A percentile compares a stretch with the other conserved stretches of the same genome.
These are phyloP conservation scores for Tenrec ecaudatus DNA, from an alignment of 2,113 vertebrate species.

Conservation along the genomic window DNA sequence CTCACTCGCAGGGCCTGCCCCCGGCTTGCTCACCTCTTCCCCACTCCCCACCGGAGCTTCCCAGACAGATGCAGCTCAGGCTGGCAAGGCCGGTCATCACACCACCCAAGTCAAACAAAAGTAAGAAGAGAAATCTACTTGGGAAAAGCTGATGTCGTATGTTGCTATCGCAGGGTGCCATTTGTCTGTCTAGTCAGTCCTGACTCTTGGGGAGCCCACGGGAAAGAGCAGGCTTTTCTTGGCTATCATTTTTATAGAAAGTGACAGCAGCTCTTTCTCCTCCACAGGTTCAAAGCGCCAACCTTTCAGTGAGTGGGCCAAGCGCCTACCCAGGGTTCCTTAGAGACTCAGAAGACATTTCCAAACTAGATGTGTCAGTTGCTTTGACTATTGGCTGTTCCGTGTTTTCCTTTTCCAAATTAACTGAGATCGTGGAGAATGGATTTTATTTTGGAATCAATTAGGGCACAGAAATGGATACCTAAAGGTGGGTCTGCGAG, in stretches of 20 bases:
- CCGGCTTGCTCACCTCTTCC: neutral
- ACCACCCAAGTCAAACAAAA: constrained; percentile 45
- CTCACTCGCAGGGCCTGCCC: neutral
- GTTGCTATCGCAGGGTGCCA: neutral
- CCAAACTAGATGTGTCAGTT: constrained; percentile 43
- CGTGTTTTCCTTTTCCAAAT: constrained; percentile 61
- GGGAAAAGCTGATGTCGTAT: neutral
- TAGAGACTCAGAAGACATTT: neutral
- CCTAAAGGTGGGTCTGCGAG: constrained; percentile 47
- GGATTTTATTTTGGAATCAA: constrained; percentile 75
- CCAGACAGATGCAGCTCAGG: neutral
- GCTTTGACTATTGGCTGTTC: constrained; percentile 68
- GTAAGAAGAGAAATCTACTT: constrained; percentile 44
- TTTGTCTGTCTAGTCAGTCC: neutral
- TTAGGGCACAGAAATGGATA: constrained; percentile 72
- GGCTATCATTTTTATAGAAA: neutral
- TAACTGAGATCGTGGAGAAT: constrained; percentile 68
- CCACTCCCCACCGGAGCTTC: neutral
- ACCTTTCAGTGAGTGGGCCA: neutral
- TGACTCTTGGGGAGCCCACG: neutral
- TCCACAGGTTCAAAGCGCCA: neutral
- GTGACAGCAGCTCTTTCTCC: neutral
- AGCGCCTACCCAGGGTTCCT: neutral
- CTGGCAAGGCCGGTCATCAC: neutral
- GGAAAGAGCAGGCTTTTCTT: neutral